Percentiles rank a stretch among this genome's conserved stretches.
Conservation (phyloP, 2,888 invertebrate species). For the Agrotis puta region DNA sequence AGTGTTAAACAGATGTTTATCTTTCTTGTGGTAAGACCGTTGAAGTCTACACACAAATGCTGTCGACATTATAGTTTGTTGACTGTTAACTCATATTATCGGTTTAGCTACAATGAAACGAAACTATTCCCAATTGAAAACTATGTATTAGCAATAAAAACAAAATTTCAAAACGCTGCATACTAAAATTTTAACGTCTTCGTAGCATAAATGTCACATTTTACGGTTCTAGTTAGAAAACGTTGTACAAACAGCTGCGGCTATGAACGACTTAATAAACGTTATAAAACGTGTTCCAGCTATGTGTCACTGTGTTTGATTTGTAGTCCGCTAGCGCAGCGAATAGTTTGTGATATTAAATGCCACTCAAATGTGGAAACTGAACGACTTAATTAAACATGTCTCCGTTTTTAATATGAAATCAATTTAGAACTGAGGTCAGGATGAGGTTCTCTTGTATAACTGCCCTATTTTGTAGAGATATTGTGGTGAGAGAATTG, state of each 20-base stretch:
- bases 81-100: too few species aligned
- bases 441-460: background rate
- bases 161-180: conserved; percentile 20
- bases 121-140: conserved; percentile 18
- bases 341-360: conserved; percentile 51
- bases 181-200: conserved; percentile 43
- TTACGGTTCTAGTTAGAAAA: conserved; percentile 39
- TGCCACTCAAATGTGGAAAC: conserved; percentile 49
- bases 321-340: conserved; percentile 27
- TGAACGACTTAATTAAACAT: conserved; percentile 32
- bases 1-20: too few species aligned
- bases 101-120: conserved; percentile 1
- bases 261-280: conserved; percentile 47
- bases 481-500: background rate
- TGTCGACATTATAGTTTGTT: too few species aligned
- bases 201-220: conserved; percentile 49
- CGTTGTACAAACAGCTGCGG: conserved; percentile 44
- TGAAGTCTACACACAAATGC: too few species aligned
- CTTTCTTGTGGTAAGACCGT: too few species aligned
- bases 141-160: conserved; percentile 25
- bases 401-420: conserved; percentile 7
- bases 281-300: conserved; percentile 29
- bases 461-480: background rate
- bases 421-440: background rate
- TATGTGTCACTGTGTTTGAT: conserved; percentile 42